phyloP scores from a whole-genome alignment of 2,888 invertebrate species.

The Incurvaria masculella region DNA sequence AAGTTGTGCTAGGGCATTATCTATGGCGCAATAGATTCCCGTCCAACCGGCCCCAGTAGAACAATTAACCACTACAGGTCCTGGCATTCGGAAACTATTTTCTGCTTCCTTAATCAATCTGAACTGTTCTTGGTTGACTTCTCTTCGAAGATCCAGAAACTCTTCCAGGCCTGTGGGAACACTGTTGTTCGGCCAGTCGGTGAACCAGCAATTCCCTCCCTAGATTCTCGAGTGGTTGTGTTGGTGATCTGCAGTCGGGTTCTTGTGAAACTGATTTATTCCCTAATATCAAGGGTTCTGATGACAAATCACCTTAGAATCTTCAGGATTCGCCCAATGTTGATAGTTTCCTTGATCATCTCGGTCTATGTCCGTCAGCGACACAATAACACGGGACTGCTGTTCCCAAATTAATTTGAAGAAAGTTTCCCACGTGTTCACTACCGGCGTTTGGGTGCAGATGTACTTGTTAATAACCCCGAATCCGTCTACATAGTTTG shows the following conservation, averaged over 20 bases:
- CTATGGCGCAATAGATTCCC: conserved; percentile 4
- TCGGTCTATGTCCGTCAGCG: not conserved
- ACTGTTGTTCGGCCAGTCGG: conserved; percentile 4
- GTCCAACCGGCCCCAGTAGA: conserved; percentile 4
- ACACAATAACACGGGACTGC: conserved; percentile 1
- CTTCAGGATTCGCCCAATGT: not conserved
- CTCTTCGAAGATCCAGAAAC: conserved; percentile 3
- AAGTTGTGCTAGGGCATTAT: conserved; percentile 5
- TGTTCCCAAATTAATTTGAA: conserved; percentile 2
- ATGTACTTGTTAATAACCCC: conserved; percentile 1
- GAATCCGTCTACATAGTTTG: conserved; percentile 1
- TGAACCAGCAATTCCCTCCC: conserved; percentile 5
- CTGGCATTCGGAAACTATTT: conserved; percentile 1
- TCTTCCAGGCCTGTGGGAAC: conserved; percentile 4
- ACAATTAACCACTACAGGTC: conserved; percentile 5
- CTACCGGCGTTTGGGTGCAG: not conserved
- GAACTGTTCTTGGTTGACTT: conserved; percentile 2
- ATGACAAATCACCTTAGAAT: not conserved
- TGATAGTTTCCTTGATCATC: not conserved
- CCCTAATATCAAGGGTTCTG: conserved; percentile 2
- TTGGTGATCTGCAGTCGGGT: conserved; percentile 4
- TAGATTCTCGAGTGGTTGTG: not conserved
- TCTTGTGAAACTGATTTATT: conserved; percentile 4
- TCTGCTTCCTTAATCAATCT: conserved; percentile 3
- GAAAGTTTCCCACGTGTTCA: not conserved